Conservation (phyloP, 2,888 invertebrate species). For the Athalia rosae region DNA sequence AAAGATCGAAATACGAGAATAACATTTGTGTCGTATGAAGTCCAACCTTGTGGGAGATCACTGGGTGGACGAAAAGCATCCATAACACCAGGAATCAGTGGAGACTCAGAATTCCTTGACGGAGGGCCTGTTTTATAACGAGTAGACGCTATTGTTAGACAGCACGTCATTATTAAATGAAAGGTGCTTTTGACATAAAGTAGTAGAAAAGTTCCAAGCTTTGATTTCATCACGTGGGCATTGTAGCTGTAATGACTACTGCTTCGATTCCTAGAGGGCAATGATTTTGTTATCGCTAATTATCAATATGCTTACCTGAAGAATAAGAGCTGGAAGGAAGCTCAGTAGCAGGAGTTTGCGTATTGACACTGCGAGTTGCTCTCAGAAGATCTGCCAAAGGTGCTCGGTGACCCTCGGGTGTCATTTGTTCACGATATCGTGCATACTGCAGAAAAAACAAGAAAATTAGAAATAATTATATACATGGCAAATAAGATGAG, state of each 20-base stretch:
- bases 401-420: slow-evolving; percentile 90
- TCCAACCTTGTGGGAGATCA: slow-evolving; percentile 74
- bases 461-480: slow-evolving; percentile 32
- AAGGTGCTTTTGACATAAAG: slow-evolving; percentile 14
- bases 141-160: slow-evolving; percentile 36
- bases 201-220: slow-evolving; percentile 17
- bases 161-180: slow-evolving; percentile 10
- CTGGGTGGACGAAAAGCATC: slow-evolving; percentile 78
- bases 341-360: slow-evolving; percentile 87
- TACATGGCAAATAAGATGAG: slow-evolving; percentile 11
- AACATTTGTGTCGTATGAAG: slow-evolving; percentile 43
- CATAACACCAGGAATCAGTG: slow-evolving; percentile 79
- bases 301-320: slow-evolving; percentile 77
- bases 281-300: slow-evolving; percentile 21
- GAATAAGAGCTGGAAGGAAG: slow-evolving; percentile 82
- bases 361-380: slow-evolving; percentile 84
- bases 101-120: slow-evolving; percentile 81
- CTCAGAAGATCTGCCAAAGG: slow-evolving; percentile 86
- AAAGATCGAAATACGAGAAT: slow-evolving; percentile 10
- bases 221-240: slow-evolving; percentile 26
- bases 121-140: slow-evolving; percentile 76
- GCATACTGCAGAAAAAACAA: slow-evolving; percentile 63
- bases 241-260: background rate
- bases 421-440: slow-evolving; percentile 77
- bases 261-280: background rate